These are phyloP conservation scores for Bombus polaris DNA, from an alignment of 1,140 invertebrate species.

Conservation along the genomic window DNA sequence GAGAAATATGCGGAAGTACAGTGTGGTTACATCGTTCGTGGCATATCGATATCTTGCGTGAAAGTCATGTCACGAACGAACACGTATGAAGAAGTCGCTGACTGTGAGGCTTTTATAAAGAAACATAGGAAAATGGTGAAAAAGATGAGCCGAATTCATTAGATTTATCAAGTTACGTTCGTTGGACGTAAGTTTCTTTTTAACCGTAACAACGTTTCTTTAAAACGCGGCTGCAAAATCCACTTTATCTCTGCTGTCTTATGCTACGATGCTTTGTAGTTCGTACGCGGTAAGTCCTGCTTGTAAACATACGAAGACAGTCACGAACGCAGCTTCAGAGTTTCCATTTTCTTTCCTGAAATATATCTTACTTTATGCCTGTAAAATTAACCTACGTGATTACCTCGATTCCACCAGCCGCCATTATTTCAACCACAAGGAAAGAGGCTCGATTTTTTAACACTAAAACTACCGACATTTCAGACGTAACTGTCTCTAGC, in stretches of 20 bases:
- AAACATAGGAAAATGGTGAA: neutral
- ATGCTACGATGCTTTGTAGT: neutral
- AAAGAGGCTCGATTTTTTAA: too few relatives aligned
- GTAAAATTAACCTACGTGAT: too few relatives aligned
- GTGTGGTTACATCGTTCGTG: slow-evolving; percentile 27
- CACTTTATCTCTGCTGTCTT: neutral
- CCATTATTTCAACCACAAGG: fast-evolving
- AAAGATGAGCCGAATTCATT: neutral
- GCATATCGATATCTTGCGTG: slow-evolving; percentile 39
- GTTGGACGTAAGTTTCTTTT: neutral
- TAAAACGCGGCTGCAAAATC: neutral
- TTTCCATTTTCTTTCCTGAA: too few relatives aligned
- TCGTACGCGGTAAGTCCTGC: neutral
- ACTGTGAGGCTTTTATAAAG: neutral
- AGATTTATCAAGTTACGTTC: neutral
- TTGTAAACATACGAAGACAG: too few relatives aligned
- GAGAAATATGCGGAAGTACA: slow-evolving; percentile 48
- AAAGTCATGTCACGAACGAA: slow-evolving; percentile 9
- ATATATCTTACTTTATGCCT: too few relatives aligned
- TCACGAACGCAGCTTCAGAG: too few relatives aligned
- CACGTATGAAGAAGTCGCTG: neutral
- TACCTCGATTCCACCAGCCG: too few relatives aligned
- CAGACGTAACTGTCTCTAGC: too few relatives aligned
- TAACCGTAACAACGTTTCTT: neutral
- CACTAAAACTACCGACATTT: too few relatives aligned